Evolutionary conservation across 2,113 vertebrate genomes (phyloP), one percentile per base, ranked within the genome.

Genomic region (Solea solea): DNA sequence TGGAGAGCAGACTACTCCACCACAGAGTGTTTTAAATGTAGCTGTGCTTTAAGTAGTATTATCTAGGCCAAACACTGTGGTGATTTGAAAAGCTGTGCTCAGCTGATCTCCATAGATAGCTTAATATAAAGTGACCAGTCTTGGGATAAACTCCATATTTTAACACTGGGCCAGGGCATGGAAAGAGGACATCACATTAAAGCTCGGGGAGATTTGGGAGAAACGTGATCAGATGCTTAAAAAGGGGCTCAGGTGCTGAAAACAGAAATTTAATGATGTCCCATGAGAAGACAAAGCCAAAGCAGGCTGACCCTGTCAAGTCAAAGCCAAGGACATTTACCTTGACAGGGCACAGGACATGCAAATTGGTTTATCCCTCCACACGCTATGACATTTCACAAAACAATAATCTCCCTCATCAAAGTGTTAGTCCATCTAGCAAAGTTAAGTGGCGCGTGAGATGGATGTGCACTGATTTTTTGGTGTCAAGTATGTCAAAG

Each of bases 201-300:
- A 64, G 81, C 76, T 75, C 61, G 60, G 69, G 70, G 82, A 89
- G 72, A 63, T 39, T 21, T 16, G 57, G 69, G 14, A 73, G 58
- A 48, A 40, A 88, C 87, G 87, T 90, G 89, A 88, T 88, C 70
- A 46, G 87, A 66, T 80, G 72, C 66, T 75, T 84, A 65, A 88
- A 34, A 88, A 80, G 74, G 83, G 81, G 74, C 49, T 58, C 78
- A 88, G 88, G 86, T 89, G 85, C 83, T 80, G 62, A 80, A 83
- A 89, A 86, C 76, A 64, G 78, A 82, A 87, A 87, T 89, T 86
- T 93, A 92, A 93, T 91, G 86, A 91, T 58, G 74, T 91, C 91
- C 84, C 85, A 54, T 69, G 86, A 90, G 92, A 64, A 78, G 70
- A 70, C 76, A 78, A 86, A 82, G 87, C 77, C 61, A 82, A 78